Conservation (phyloP, 2,113 vertebrate genomes). For the Sialia sialis region DNA sequence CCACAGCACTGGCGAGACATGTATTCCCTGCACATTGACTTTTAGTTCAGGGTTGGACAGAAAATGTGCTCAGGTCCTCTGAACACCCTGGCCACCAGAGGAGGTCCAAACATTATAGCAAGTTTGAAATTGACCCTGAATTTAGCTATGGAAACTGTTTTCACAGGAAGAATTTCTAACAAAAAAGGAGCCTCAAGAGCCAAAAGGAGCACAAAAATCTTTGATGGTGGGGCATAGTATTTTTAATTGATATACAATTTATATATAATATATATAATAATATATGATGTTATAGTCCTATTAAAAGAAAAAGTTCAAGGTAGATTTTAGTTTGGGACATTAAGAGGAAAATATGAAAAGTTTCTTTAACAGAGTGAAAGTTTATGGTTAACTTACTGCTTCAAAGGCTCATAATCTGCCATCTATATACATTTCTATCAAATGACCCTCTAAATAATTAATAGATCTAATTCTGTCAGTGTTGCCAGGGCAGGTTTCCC, state of each 20-base stretch:
- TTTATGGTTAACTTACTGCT: slow-evolving; percentile 40
- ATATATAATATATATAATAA: neutral
- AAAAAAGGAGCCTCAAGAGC: neutral
- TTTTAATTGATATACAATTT: neutral
- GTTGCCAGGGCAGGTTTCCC: slow-evolving; percentile 51
- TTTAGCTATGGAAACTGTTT: neutral
- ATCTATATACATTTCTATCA: slow-evolving; percentile 53
- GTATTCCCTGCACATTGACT: accelerated
- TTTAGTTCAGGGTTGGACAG: neutral
- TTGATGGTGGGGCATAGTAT: neutral
- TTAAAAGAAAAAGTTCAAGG: neutral
- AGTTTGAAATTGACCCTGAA: neutral
- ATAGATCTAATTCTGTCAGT: slow-evolving; percentile 57
- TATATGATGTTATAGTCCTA: neutral
- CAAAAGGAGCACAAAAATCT: neutral
- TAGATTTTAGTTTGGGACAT: slow-evolving; percentile 4
- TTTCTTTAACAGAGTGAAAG: slow-evolving; percentile 18
- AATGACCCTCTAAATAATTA: slow-evolving; percentile 64
- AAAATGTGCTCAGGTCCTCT: neutral
- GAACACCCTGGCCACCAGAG: neutral
- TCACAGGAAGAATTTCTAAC: neutral
- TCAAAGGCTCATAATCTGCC: slow-evolving; percentile 44
- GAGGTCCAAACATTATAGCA: neutral
- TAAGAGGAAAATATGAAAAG: slow-evolving; percentile 12
- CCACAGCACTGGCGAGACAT: accelerated